These are phyloP conservation scores for Megaustenia siamemsis DNA, from an alignment of 2,888 invertebrate genomes.

Conservation along the genomic window DNA sequence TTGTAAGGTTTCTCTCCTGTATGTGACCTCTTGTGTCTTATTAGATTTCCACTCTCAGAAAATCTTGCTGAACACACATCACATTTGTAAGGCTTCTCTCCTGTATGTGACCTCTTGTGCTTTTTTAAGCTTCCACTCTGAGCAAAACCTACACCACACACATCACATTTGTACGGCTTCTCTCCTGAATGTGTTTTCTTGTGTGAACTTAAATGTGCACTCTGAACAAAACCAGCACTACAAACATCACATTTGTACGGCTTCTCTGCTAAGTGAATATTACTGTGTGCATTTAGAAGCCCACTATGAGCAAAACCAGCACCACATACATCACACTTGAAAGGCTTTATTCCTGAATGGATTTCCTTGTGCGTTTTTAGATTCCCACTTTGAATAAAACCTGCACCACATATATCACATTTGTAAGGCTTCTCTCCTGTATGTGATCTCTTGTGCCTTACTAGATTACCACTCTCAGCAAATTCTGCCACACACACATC, in stretches of 20 bases:
- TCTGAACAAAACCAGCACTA: background rate
- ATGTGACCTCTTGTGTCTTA: background rate
- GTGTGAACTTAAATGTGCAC: background rate
- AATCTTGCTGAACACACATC: background rate
- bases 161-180: conserved; percentile 29
- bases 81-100: conserved; percentile 14
- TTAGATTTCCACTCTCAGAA: background rate
- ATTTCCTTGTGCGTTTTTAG: background rate
- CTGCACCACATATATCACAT: conserved; percentile 21
- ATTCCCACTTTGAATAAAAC: background rate
- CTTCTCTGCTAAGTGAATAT: background rate
- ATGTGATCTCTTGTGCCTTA: background rate
- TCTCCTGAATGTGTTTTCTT: conserved; percentile 35
- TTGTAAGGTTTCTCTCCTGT: conserved; percentile 1
- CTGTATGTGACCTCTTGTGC: conserved; percentile 34
- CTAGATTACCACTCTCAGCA: background rate
- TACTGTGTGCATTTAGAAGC: background rate
- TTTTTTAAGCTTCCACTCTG: background rate
- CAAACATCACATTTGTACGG: conserved; percentile 29
- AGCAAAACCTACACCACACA: conserved; percentile 13
- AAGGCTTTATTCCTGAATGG: background rate
- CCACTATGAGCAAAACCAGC: background rate
- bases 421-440: conserved; percentile 5
- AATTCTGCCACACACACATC: conserved; percentile 21
- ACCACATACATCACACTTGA: conserved; percentile 11